Base-by-base conservation (phyloP, 2,888 invertebrate genomes). In the Conistra vaccinii region DNA sequence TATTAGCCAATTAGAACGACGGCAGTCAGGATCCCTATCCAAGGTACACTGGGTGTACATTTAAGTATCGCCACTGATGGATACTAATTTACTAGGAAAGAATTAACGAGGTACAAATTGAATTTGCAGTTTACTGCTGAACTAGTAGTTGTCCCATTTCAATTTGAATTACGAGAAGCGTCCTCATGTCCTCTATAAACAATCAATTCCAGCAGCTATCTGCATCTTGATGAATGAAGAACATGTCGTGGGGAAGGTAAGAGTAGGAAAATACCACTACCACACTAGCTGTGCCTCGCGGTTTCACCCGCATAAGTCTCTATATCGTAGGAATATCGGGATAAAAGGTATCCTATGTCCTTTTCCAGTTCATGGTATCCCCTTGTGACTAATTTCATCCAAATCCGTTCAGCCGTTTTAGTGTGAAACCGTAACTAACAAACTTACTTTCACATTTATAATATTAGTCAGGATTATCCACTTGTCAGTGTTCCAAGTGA, bases 21-120 rank as follows among this genome's bases (percentile, higher is more conserved):
- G 26, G 14, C 26, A 55, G 26, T 26, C 6, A 0, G 12, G 14
- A 3, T 35, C 7, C 14, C 29, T 39, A 20, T 4, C 14, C 3
- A n/a, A 39, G n/a, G 20, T n/a, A 48, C n/a, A 14, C 6, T 10
- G 12, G 23, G n/a, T 14, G 26, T 48, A 29, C 20, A 26, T 62
- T 73, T 63, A 55, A 74, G 32, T 53, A 73, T 17, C 9, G 6
- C 45, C 42, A 45, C 35, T 45, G 45, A n/a, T 26, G 23, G 35
- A 14, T 10, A 29, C 29, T n/a, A 26, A 39, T n/a, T 14, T 20
- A 23, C 51, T 61, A 55, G 9, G 3, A 35, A 74, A 74, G 26
- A 63, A n/a, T 55, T 35, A 55, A 55, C 74, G 55, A 55, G 23
- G 1, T 63, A 74, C 35, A 74, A 74, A 74, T 74, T 74, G 53